Evolutionary conservation across 2,797 vertebrate genomes (phyloP).

Genomic region (Lepus townsendii): DNA sequence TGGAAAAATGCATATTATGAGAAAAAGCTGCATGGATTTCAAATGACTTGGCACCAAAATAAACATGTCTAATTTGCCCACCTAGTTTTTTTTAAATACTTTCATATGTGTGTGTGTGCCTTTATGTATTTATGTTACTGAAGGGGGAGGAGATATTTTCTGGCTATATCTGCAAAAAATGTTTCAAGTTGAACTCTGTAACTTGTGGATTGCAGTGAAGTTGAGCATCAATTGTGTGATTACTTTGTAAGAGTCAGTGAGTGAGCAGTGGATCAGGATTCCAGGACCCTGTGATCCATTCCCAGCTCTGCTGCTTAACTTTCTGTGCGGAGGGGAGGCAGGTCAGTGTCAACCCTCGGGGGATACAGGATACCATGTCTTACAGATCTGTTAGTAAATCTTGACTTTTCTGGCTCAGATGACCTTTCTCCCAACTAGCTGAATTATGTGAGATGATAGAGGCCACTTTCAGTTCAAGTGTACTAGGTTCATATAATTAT

Average conservation of each 20-base stretch:
- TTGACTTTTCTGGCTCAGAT: constrained; percentile 19
- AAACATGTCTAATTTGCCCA: no score
- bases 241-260: not conserved
- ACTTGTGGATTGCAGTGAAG: not conserved
- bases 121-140: not conserved
- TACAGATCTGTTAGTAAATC: not conserved
- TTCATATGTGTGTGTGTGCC: no score
- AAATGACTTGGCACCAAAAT: no score
- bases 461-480: not conserved
- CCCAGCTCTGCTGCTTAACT: not conserved
- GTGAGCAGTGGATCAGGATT: not conserved
- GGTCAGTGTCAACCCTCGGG: not conserved
- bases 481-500: constrained; percentile 39
- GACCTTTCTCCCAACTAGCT: not conserved
- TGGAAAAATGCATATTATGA: no score
- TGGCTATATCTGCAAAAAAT: not conserved
- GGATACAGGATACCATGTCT: not conserved
- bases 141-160: not conserved
- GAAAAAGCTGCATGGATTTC: no score
- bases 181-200: constrained; percentile 4
- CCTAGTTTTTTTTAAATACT: no score
- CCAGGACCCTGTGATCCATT: not conserved
- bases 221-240: not conserved
- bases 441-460: not conserved
- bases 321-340: not conserved